phyloP scores from a whole-genome alignment of 2,797 vertebrate species.

The Lithobates pipiens region DNA sequence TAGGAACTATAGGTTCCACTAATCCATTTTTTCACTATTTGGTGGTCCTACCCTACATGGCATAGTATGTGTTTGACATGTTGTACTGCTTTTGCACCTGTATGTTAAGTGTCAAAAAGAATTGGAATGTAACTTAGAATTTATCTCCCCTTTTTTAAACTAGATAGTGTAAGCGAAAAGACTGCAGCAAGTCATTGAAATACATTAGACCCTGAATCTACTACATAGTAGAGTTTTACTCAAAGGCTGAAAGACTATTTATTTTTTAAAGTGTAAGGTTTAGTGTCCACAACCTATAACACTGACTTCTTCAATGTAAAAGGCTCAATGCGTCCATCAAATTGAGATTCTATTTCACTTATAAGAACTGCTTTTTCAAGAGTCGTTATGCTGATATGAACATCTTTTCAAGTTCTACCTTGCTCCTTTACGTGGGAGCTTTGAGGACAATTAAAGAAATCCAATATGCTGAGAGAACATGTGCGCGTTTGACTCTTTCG shows the following conservation, averaged over 20 bases:
- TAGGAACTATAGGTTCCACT: neutral
- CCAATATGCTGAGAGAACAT: constrained; percentile 23
- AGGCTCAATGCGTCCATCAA: constrained; percentile 30
- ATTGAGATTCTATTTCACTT: constrained; percentile 15
- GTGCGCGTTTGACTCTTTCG: neutral
- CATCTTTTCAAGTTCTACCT: constrained; percentile 30
- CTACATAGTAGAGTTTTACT: neutral
- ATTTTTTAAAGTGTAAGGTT: constrained; percentile 9
- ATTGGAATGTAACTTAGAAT: neutral
- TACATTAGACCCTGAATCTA: neutral
- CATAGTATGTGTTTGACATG: neutral
- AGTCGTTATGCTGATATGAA: constrained; percentile 35
- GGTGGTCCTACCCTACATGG: neutral
- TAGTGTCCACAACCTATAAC: neutral
- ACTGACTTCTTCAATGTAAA: neutral
- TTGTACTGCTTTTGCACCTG: neutral
- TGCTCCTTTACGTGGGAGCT: constrained; percentile 1
- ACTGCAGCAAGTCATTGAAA: neutral
- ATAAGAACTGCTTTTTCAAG: constrained; percentile 17
- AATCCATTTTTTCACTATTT: neutral
- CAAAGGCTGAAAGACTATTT: neutral
- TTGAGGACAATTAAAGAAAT: constrained; percentile 36
- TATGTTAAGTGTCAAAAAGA: constrained; percentile 5
- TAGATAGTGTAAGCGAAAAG: neutral
- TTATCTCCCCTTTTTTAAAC: neutral